These are phyloP conservation scores for Drosophila ironensis DNA, from an alignment of 1,140 invertebrate genomes.

Conservation along the genomic window DNA sequence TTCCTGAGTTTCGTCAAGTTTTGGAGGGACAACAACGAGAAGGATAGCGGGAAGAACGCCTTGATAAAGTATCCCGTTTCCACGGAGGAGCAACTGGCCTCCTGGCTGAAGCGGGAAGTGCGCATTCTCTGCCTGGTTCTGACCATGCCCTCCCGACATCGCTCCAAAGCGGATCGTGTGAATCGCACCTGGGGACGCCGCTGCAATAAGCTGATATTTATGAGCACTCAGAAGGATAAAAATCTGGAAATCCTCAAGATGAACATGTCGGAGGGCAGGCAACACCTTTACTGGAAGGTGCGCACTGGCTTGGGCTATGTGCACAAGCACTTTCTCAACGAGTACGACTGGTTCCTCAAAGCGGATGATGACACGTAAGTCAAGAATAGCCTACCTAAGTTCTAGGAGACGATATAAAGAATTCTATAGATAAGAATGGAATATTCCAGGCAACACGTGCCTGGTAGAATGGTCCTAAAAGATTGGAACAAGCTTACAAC, in stretches of 20 bases:
- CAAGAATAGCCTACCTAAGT: not conserved
- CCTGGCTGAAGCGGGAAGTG: not conserved
- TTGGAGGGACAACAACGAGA: not conserved
- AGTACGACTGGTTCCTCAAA: slow-evolving; percentile 96
- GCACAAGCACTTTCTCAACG: slow-evolving; percentile 90
- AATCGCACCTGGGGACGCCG: slow-evolving; percentile 93
- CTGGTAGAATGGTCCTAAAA: no score
- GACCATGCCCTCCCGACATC: not conserved
- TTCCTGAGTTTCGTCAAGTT: not conserved
- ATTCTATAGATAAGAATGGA: no score
- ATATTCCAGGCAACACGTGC: no score
- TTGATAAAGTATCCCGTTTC: not conserved
- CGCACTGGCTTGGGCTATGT: slow-evolving; percentile 94
- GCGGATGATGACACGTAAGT: slow-evolving; percentile 90
- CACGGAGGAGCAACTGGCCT: slow-evolving; percentile 4
- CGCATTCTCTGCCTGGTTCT: slow-evolving; percentile 16
- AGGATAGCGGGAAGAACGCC: not conserved
- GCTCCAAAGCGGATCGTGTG: not conserved
- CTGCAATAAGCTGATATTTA: slow-evolving; percentile 94
- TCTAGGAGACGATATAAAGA: no score
- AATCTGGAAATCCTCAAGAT: slow-evolving; percentile 86
- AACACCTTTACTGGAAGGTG: slow-evolving; percentile 96
- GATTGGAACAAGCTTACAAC: no score
- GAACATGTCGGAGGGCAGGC: slow-evolving; percentile 90
- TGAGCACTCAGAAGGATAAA: slow-evolving; percentile 89